Base-by-base conservation (phyloP, 1,140 invertebrate species). In the Drosophila parabipectinata region DNA sequence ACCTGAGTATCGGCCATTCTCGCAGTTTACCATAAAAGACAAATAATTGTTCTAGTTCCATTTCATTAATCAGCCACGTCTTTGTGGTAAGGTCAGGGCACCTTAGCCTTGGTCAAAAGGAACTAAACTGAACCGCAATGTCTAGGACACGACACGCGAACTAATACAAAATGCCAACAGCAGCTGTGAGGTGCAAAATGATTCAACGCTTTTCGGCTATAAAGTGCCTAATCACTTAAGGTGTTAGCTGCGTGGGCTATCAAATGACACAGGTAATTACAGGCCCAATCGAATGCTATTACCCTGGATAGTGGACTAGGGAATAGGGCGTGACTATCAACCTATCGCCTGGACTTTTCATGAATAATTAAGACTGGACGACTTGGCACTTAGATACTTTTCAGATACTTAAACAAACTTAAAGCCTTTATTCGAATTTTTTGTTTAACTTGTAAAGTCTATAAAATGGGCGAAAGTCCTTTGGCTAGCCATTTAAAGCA, bases 211-310 rank as follows among this genome's bases (percentile, higher is more conserved):
- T 71, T 72, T 59, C 54, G 67, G 53, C 47, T 58, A 58, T 74
- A 72, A 80, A 77, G 63, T 61, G 59, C 62, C 62, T 80, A 80
- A 84, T 85, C 77, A 77, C 66, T 63, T 76, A 50, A 45, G 66
- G 80, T 59, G 71, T 64, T 58, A 52, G 54, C 44, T 69, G 58
- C 44, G 52, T 39, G 39, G 61, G 58, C 61, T 77, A 82, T 83
- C 60, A 72, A 66, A 78, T 57, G 62, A 78, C 54, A 74, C 30
- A 44, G 68, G 47, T 61, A 63, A 72, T 77, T 67, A 72, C 59
- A 45, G 52, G 60, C 50, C 67, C 41, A 39, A 71, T 69, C 52
- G 64, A 69, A 57, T 50, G 64, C 69, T 37, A 69, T 69, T 56
- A 52, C 68, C 63, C 39, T 68, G 50, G 51, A 32, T 47, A 68